A percentile compares a stretch with the other conserved stretches of the same genome.
Conservation (phyloP, 2,113 vertebrate genomes). For the Otocyon megalotis region DNA sequence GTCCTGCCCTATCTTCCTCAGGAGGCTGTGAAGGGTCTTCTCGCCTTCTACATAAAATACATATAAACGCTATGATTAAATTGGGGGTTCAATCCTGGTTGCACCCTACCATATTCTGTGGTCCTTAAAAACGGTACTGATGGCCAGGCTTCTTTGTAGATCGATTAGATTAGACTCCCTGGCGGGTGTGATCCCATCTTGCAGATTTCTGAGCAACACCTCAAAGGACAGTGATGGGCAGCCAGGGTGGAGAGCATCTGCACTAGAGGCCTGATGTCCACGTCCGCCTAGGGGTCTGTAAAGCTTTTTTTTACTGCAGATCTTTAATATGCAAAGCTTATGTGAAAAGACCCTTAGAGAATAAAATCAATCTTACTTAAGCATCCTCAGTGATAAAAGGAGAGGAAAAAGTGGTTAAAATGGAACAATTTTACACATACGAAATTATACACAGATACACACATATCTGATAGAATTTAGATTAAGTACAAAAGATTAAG, state of each 20-base stretch:
- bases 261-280: background rate
- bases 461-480: background rate
- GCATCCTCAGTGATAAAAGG: background rate
- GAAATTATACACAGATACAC: background rate
- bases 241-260: too few species aligned
- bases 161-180: background rate
- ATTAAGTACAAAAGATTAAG: background rate
- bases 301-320: background rate
- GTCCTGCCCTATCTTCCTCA: background rate
- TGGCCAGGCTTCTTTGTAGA: background rate
- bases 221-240: background rate
- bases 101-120: background rate
- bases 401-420: background rate
- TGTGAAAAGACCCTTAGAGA: slow-evolving; percentile 12
- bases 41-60: background rate
- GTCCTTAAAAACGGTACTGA: background rate
- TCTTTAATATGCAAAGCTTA: background rate
- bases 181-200: background rate
- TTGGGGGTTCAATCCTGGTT: background rate
- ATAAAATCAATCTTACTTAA: slow-evolving; percentile 1
- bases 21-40: background rate
- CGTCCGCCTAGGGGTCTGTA: background rate
- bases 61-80: background rate
- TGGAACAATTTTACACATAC: background rate
- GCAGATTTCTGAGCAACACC: background rate